Evolutionary conservation across 1,140 invertebrate genomes (phyloP), one percentile per base, ranked within the genome.

Genomic region (Episyrphus balteatus): DNA sequence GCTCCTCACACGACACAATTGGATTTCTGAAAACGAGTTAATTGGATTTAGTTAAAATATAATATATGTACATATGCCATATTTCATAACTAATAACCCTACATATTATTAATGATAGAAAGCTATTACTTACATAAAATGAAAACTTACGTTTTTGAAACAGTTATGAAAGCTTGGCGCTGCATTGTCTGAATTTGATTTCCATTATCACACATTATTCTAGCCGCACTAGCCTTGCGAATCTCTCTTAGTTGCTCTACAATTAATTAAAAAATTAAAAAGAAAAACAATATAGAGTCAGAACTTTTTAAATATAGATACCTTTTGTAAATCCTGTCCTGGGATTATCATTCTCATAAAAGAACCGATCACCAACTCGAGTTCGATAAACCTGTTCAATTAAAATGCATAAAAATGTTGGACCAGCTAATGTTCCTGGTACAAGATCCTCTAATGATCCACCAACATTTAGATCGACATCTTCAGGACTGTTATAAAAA

Each of bases 361-460:
- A 95, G 65, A 73, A 86, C 48, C 88, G 72, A 66, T 95, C 90
- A 9, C 85, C 88, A 9, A 82, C 80, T 58, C 89, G 78, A 1
- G 87, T 83, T 48, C 83, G 73, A 56, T 83, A 87, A 66, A 97
- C 95, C 67, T 96, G 92, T 58, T 86, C 86, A 0, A 80, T 82
- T 2, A 97, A 71, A 44, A 98, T 87, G 56, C 91, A 95, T 2
- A 89, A 75, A 72, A 94, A 95, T 0, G 92, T 96, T 3, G 92
- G 92, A 1, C 93, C 94, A 5, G 84, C 74, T 11, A 92, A 70
- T 0, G 88, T 82, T 2, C 83, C 87, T 1, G 79, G 73, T 1
- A 92, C 78, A 45, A 83, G 80, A 1, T 57, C 61, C 68, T 97
- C 93, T 14, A 92, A 66, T 1, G 88, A 80, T 8, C 83, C 90